Percentiles rank a stretch among this genome's conserved stretches.
phyloP scores from a whole-genome alignment of 2,888 invertebrate species.

The Craniophora ligustri region DNA sequence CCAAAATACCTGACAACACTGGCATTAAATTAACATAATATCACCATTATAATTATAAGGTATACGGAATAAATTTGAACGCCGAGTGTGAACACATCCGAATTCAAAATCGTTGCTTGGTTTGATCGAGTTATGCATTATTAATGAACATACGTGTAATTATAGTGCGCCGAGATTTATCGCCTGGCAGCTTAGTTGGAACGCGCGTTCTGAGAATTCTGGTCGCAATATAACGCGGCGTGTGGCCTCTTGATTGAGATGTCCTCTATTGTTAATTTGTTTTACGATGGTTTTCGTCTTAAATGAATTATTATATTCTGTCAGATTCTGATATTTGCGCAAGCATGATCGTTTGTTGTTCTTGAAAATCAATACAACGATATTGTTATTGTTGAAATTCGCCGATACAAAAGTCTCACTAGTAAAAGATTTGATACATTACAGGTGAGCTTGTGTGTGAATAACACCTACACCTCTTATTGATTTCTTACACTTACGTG shows the following conservation, averaged over 20 bases:
- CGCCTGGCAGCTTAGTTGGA: conserved; percentile 52
- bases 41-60: conserved; percentile 41
- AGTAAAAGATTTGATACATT: too few species aligned
- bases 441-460: too few species aligned
- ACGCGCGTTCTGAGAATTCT: conserved; percentile 44
- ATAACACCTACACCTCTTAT: too few species aligned
- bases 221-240: conserved; percentile 29
- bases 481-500: too few species aligned
- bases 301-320: conserved; percentile 4
- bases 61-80: conserved; percentile 33
- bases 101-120: conserved; percentile 58
- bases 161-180: conserved; percentile 81
- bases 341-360: conserved; percentile 1
- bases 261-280: conserved; percentile 30
- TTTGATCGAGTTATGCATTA: conserved; percentile 88
- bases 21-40: conserved; percentile 35
- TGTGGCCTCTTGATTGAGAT: conserved; percentile 56
- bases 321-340: neutral
- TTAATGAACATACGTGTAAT: conserved; percentile 84
- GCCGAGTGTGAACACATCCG: conserved; percentile 54
- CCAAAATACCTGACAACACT: conserved; percentile 16
- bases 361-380: too few species aligned
- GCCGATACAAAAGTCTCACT: too few species aligned
- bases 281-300: conserved; percentile 26
- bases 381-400: too few species aligned